Percentiles rank a stretch among this genome's conserved stretches.
Conservation (phyloP, 2,888 invertebrate genomes). For the Stramonita haemastoma region DNA sequence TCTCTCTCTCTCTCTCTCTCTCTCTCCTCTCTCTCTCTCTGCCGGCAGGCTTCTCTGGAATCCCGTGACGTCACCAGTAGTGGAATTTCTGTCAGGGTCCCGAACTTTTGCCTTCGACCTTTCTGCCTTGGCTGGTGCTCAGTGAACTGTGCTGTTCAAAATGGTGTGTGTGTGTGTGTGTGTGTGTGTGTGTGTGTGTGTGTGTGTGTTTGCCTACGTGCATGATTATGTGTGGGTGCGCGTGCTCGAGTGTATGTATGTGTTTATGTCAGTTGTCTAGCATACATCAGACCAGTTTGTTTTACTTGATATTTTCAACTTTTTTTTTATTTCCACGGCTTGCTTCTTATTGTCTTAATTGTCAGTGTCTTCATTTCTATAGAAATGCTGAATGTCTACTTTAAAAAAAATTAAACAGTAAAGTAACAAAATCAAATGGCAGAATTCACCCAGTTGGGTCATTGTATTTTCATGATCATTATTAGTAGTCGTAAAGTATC, state of each 20-base stretch:
- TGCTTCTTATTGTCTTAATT: too few species aligned
- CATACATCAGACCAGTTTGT: not conserved
- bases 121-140: not conserved
- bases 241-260: not conserved
- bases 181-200: too few species aligned
- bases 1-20: slow-evolving; percentile 1
- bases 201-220: not conserved
- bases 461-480: too few species aligned
- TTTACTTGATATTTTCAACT: too few species aligned
- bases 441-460: too few species aligned
- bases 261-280: not conserved
- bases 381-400: too few species aligned
- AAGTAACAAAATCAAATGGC: too few species aligned
- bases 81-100: slow-evolving; percentile 5
- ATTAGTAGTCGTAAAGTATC: too few species aligned
- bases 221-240: not conserved
- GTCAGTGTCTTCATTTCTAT: too few species aligned
- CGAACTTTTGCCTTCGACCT: slow-evolving; percentile 20
- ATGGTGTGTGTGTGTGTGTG: too few species aligned
- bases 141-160: not conserved
- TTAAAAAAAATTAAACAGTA: too few species aligned
- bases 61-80: slow-evolving; percentile 15
- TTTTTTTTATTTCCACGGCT: too few species aligned
- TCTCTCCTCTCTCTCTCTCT: not conserved
- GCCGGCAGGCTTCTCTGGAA: slow-evolving; percentile 1